These are phyloP conservation scores for Halcyon malimbica DNA, from an alignment of 2,113 vertebrate species.

Conservation along the genomic window DNA sequence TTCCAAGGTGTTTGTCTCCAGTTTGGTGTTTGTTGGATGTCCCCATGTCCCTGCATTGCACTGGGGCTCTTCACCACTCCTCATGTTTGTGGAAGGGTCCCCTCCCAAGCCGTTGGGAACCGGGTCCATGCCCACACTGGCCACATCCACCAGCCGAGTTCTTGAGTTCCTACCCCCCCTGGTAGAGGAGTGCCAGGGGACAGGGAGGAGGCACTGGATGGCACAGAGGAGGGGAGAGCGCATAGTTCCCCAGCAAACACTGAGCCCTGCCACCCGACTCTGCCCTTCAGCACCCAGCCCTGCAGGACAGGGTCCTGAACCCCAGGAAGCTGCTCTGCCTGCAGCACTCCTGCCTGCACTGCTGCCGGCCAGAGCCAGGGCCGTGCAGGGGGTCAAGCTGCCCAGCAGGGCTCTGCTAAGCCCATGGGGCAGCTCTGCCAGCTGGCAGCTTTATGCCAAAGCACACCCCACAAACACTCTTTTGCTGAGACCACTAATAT, in stretches of 20 bases:
- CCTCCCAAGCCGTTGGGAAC: not conserved
- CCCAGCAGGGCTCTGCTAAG: not conserved
- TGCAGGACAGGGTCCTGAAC: not conserved
- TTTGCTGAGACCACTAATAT: not conserved
- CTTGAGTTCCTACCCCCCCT: too few relatives aligned
- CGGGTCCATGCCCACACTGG: not conserved
- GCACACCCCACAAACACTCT: not conserved
- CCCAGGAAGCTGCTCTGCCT: not conserved
- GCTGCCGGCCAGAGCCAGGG: not conserved
- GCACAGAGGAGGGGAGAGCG: not conserved
- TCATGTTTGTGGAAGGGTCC: not conserved
- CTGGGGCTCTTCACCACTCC: not conserved
- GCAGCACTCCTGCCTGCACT: not conserved
- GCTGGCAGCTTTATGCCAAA: not conserved
- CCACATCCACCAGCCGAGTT: not conserved
- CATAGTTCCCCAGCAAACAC: too few relatives aligned
- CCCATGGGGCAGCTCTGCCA: not conserved
- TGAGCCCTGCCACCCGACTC: not conserved
- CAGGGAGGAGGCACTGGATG: not conserved
- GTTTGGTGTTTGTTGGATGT: not conserved
- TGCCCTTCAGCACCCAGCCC: not conserved
- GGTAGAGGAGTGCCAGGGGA: not conserved
- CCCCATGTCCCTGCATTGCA: too few relatives aligned
- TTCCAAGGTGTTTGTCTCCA: fast-evolving
- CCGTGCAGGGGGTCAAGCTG: not conserved